Evolutionary conservation across 2,888 invertebrate species (phyloP), one percentile per base, ranked within the genome.

Genomic region (Ctena decussata): DNA sequence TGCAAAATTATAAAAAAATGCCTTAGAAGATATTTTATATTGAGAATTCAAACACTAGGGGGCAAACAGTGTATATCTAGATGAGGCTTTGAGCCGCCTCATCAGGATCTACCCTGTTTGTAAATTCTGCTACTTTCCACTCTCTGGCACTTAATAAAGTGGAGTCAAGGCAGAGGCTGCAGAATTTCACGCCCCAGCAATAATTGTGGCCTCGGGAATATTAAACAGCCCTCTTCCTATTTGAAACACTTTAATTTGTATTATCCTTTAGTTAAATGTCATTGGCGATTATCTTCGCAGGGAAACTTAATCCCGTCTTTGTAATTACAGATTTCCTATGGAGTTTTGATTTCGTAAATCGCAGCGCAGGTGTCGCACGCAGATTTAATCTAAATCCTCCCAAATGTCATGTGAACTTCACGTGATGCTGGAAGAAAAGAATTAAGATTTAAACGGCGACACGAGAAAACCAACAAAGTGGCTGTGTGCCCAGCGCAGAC

Each of bases 261-360:
- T 65, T 65, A 65, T 65, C 65, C 65, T 65, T 6, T 65, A 65
- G 65, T 65, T 65, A 65, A 65, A 65, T 65, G 30, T 65, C 30
- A 65, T 32, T 18, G 21, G 65, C 65, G 65, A 65, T 65, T 65
- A 65, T 65, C 65, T 35, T 65, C 35, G 5, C 65, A 35, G 65
- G 65, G 65, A 65, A 65, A 65, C 65, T 35, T 65, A 65, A 65
- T 65, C 65, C 65, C 21, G 65, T 65, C 65, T 65, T 65, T 65
- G 65, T 65, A 65, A 65, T 65, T 35, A 65, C 65, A 11, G 65
- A 65, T 65, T 65, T 65, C 65, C 65, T 35, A 65, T 15, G 65
- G 65, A 65, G 65, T 65, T 65, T 65, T 65, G 65, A 65, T 65
- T 65, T 65, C 35, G 65, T 65, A 65, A 65, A 65, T 65, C 65